Percentiles rank a stretch among this genome's conserved stretches.
Conservation (phyloP, 92 coral and sea anemone genomes). For the Palythoa grandiflora region DNA sequence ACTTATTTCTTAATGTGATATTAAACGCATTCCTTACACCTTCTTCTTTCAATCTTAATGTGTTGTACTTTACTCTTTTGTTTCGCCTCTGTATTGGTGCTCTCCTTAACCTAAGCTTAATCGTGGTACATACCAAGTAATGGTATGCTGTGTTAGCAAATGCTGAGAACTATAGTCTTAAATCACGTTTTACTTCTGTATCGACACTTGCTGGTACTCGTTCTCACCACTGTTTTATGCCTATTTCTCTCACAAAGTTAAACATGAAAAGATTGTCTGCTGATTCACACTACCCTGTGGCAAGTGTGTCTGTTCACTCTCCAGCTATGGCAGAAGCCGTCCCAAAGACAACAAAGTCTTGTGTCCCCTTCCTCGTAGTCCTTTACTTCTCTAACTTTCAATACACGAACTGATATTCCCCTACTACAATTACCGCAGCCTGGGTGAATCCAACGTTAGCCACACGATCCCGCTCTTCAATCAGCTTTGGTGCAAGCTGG, state of each 20-base stretch:
- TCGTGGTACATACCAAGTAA: too few species aligned
- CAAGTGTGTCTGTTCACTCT: not conserved
- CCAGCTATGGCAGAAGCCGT: not conserved
- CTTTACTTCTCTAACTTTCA: not conserved
- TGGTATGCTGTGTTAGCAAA: not conserved
- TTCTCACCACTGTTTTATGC: slow-evolving; percentile 12
- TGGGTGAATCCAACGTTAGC: too few species aligned
- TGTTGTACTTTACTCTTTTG: too few species aligned
- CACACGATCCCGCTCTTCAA: slow-evolving; percentile 41
- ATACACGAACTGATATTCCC: not conserved
- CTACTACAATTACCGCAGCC: slow-evolving; percentile 31
- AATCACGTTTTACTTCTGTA: slow-evolving; percentile 8
- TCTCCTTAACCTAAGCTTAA: too few species aligned
- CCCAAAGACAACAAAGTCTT: not conserved
- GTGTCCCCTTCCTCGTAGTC: slow-evolving; percentile 21
- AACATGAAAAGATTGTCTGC: slow-evolving; percentile 20
- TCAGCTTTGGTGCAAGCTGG: slow-evolving; percentile 48
- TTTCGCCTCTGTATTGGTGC: too few species aligned
- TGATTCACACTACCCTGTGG: slow-evolving; percentile 9
- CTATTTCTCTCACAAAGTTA: not conserved
- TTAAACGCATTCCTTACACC: too few species aligned
- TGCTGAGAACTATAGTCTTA: not conserved
- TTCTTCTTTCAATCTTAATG: too few species aligned
- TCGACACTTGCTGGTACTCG: not conserved
- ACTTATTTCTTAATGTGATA: too few species aligned